These are phyloP conservation scores for Scaptomyza pallida DNA, from an alignment of 1,140 invertebrate species.

Conservation along the genomic window DNA sequence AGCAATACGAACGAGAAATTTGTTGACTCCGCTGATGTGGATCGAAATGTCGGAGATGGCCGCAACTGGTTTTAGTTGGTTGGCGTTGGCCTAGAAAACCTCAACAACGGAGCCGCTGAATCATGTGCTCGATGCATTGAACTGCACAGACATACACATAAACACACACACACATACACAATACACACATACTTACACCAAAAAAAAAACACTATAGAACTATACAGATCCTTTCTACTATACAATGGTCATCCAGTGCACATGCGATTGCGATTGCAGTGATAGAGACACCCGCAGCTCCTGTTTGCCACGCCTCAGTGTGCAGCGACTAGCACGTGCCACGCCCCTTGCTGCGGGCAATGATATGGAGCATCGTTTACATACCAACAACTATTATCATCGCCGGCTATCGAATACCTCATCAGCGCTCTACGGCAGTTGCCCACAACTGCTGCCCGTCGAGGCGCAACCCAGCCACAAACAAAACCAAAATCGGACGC, in stretches of 20 bases:
- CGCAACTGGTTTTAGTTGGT: conserved; percentile 31
- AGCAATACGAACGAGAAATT: background rate
- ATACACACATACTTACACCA: background rate
- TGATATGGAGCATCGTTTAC: conserved; percentile 74
- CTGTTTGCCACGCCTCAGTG: conserved; percentile 54
- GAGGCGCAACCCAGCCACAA: conserved; percentile 16
- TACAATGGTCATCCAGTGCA: conserved; percentile 81
- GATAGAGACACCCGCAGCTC: conserved; percentile 75
- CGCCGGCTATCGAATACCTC: conserved; percentile 79
- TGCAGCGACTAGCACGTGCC: conserved; percentile 27
- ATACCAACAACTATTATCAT: conserved; percentile 60
- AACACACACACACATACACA: conserved; percentile 10
- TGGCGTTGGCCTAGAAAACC: conserved; percentile 51
- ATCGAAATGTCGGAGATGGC: conserved; percentile 32
- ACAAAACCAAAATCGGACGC: conserved; percentile 11
- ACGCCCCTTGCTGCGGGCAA: conserved; percentile 53
- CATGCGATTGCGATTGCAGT: conserved; percentile 83
- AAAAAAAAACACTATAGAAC: conserved; percentile 6
- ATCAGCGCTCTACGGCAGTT: conserved; percentile 78
- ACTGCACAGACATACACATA: conserved; percentile 39
- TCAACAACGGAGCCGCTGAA: conserved; percentile 19
- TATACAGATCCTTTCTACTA: conserved; percentile 8
- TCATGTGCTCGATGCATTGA: conserved; percentile 55
- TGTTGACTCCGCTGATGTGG: conserved; percentile 18
- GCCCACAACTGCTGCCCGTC: conserved; percentile 61